Conservation (phyloP, 1,140 invertebrate species). For the Paramacrobiotus metropolitanus region DNA sequence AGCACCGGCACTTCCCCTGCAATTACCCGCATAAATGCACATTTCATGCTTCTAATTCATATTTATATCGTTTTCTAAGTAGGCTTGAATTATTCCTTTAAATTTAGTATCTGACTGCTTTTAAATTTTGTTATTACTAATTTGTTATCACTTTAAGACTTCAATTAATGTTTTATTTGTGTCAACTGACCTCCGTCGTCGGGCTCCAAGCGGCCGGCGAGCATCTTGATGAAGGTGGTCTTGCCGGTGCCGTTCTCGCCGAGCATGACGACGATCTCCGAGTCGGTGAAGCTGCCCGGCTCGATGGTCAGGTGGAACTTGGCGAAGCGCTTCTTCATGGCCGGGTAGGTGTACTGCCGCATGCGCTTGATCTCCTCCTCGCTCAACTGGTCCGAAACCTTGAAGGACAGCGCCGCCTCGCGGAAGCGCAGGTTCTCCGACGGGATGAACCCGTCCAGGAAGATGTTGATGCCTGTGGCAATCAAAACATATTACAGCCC, state of each 20-base stretch:
- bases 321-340: conserved; percentile 29
- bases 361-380: conserved; percentile 92
- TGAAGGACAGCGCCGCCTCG: conserved; percentile 84
- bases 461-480: conserved; percentile 76
- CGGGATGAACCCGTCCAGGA: conserved; percentile 95
- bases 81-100: too few species aligned
- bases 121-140: too few species aligned
- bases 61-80: too few species aligned
- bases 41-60: too few species aligned
- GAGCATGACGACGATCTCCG: conserved; percentile 90
- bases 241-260: conserved; percentile 99
- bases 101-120: too few species aligned
- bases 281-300: conserved; percentile 89
- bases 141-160: too few species aligned
- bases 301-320: conserved; percentile 52
- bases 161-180: too few species aligned
- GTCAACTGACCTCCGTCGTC: conserved; percentile 51
- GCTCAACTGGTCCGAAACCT: conserved; percentile 87
- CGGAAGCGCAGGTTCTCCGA: conserved; percentile 97
- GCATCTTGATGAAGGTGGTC: conserved; percentile 94
- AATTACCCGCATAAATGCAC: conserved; percentile 10
- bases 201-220: conserved; percentile 77
- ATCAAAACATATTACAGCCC: too few species aligned
- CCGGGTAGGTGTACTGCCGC: conserved; percentile 84
- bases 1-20: conserved; percentile 57